These are phyloP conservation scores for Lasioglossum marginatum DNA, from an alignment of 2,888 invertebrate species.

Conservation along the genomic window DNA sequence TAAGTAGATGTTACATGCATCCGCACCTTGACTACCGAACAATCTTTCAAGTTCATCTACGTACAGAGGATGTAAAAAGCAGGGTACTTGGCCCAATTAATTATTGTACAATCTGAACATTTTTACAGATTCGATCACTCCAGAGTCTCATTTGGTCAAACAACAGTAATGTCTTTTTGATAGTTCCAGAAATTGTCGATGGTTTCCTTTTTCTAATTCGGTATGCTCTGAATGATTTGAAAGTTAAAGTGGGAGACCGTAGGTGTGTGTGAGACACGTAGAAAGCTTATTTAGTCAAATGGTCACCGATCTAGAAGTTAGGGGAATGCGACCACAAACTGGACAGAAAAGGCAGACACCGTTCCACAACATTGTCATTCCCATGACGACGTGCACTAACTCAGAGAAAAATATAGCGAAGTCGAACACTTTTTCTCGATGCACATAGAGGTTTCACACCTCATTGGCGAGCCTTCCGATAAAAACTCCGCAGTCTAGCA, in stretches of 20 bases:
- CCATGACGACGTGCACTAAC: not conserved
- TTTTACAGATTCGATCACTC: no score
- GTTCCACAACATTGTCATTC: not conserved
- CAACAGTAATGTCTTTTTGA: not conserved
- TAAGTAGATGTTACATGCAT: not conserved
- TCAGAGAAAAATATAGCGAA: not conserved
- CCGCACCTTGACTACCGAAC: not conserved
- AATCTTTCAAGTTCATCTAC: not conserved
- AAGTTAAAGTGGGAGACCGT: not conserved
- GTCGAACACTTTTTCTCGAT: not conserved
- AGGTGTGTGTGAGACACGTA: not conserved
- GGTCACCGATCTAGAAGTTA: not conserved
- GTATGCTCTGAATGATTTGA: constrained; percentile 4
- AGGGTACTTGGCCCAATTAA: not conserved
- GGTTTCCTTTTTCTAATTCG: not conserved
- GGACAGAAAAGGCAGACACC: not conserved
- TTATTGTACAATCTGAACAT: no score
- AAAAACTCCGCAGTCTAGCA: not conserved
- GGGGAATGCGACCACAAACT: not conserved
- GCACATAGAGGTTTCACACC: not conserved
- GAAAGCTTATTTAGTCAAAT: not conserved
- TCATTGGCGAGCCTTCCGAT: not conserved
- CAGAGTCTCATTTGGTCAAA: not conserved
- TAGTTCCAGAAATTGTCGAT: not conserved
- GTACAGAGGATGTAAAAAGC: not conserved